Percentiles rank a stretch among this genome's conserved stretches.
Conservation (phyloP, 2,797 vertebrate genomes). For the Acipenser ruthenus region DNA sequence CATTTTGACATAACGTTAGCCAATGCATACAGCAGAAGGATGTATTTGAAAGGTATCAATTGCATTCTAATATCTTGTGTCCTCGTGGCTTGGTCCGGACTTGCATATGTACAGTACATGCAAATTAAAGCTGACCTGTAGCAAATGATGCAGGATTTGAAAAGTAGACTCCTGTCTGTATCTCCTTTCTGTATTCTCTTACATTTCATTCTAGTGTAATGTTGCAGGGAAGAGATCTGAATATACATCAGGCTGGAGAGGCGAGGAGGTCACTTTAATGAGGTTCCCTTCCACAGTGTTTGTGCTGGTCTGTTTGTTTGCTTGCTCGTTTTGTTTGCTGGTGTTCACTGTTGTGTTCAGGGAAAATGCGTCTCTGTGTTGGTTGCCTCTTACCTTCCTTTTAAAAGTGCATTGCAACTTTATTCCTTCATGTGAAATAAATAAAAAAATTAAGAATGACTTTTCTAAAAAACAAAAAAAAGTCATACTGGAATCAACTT, state of each 20-base stretch:
- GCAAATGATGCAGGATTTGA: not conserved
- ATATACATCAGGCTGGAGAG: too few species aligned
- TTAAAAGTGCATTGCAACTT: constrained; percentile 13
- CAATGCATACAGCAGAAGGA: too few species aligned
- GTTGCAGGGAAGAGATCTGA: too few species aligned
- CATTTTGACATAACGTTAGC: too few species aligned
- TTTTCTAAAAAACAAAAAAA: not conserved
- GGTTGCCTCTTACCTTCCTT: constrained; percentile 1
- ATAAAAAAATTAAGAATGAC: not conserved
- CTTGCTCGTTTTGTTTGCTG: not conserved
- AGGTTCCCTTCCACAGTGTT: not conserved
- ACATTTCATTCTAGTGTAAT: too few species aligned
- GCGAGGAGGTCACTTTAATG: too few species aligned
- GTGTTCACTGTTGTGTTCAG: not conserved
- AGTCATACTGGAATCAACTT: too few species aligned
- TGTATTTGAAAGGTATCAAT: too few species aligned
- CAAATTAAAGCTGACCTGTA: not conserved
- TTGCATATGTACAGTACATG: not conserved
- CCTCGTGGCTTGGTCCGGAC: not conserved
- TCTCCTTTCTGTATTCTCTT: not conserved
- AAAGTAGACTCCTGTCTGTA: not conserved
- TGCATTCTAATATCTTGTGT: not conserved
- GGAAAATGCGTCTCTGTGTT: not conserved
- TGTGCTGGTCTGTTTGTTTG: not conserved
- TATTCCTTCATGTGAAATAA: constrained; percentile 28